Evolutionary conservation across 2,888 invertebrate species (phyloP).

Genomic region (Dolichomitus sp.): DNA sequence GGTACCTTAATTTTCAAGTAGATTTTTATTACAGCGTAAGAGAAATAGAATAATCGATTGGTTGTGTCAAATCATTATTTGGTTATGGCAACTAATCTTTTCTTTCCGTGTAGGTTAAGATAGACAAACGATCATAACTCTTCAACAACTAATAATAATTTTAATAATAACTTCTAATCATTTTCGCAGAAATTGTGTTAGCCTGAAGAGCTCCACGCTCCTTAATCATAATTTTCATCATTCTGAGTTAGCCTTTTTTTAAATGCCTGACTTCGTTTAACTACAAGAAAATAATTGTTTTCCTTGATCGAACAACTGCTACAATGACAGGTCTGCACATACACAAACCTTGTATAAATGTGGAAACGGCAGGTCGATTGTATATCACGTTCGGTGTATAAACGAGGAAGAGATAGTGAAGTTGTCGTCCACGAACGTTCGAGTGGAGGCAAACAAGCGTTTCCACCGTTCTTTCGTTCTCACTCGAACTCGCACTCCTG

Average conservation of each 20-base stretch:
- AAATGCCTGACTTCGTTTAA: neutral
- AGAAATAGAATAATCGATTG: no score
- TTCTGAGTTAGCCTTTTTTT: neutral
- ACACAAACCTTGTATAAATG: neutral
- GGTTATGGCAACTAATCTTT: no score
- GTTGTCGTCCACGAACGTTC: constrained; percentile 44
- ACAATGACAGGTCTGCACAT: neutral
- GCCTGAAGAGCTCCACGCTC: neutral
- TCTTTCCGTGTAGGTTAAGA: no score
- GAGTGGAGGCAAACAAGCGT: constrained; percentile 50
- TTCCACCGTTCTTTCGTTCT: constrained; percentile 24
- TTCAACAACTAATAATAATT: no score
- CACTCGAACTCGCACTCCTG: neutral
- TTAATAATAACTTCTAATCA: no score
- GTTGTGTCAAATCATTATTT: no score
- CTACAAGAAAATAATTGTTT: constrained; percentile 20
- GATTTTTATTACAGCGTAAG: no score
- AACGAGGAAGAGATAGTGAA: constrained; percentile 28
- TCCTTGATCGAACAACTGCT: neutral
- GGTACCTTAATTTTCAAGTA: no score
- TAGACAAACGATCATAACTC: no score
- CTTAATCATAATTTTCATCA: neutral
- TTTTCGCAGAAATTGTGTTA: no score
- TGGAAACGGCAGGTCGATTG: neutral
- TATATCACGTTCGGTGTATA: neutral